Conservation (phyloP, 1,140 invertebrate genomes). For the Apocrypta bakeri region DNA sequence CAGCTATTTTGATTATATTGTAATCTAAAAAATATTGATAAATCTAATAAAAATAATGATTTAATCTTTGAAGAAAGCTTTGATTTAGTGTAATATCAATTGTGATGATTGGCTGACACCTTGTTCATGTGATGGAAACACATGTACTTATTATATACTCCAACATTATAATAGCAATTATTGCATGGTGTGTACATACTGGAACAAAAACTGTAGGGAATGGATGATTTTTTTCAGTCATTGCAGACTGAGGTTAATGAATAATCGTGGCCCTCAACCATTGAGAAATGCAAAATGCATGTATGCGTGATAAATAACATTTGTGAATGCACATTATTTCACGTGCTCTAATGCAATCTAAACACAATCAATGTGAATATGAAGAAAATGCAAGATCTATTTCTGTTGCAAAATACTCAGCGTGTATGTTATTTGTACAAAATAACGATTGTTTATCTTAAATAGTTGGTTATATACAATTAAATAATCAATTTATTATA, state of each 20-base stretch:
- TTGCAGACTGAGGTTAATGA: constrained; percentile 30
- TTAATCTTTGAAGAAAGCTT: constrained; percentile 46
- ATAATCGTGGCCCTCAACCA: not conserved
- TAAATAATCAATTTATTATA: constrained; percentile 26
- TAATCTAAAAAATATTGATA: constrained; percentile 70
- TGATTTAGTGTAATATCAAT: constrained; percentile 42
- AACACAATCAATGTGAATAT: not conserved
- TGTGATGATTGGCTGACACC: constrained; percentile 26
- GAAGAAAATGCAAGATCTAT: constrained; percentile 47
- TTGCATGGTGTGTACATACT: constrained; percentile 48
- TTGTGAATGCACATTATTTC: constrained; percentile 18
- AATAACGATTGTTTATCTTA: constrained; percentile 4
- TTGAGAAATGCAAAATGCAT: constrained; percentile 4
- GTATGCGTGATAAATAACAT: constrained; percentile 22
- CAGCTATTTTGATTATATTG: constrained; percentile 63
- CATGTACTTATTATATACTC: constrained; percentile 38
- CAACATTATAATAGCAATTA: constrained; percentile 41
- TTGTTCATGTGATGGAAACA: constrained; percentile 37
- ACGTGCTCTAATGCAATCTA: not conserved
- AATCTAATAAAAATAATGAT: constrained; percentile 57
- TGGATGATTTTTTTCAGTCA: constrained; percentile 40
- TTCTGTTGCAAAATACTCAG: constrained; percentile 37
- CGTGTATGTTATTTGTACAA: constrained; percentile 24
- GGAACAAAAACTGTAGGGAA: constrained; percentile 28
- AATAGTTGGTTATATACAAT: constrained; percentile 20